phyloP scores from a whole-genome alignment of 92 coral and sea anemone species.

The Epizoanthus scotinus region DNA sequence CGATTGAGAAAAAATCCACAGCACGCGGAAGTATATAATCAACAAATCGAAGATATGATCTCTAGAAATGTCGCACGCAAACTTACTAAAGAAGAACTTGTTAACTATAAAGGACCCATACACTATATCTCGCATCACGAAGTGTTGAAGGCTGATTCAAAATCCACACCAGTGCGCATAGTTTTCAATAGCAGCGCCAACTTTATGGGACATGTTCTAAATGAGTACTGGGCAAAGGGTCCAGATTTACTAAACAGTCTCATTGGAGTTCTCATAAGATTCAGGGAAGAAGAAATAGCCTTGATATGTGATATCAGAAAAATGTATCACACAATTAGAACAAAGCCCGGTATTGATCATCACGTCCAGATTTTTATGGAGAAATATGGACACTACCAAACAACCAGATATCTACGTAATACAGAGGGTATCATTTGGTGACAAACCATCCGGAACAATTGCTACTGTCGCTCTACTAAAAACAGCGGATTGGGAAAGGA shows the following conservation, averaged over 20 bases:
- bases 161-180: conserved; percentile 53
- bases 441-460: conserved; percentile 37
- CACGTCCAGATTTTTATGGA: conserved; percentile 44
- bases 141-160: conserved; percentile 53
- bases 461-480: conserved; percentile 42
- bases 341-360: neutral
- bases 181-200: conserved; percentile 57
- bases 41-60: conserved; percentile 53
- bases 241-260: conserved; percentile 44
- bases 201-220: conserved; percentile 52
- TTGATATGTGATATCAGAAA: conserved; percentile 39
- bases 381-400: conserved; percentile 29
- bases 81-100: conserved; percentile 41
- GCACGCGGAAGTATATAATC: conserved; percentile 43
- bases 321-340: conserved; percentile 35
- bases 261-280: conserved; percentile 46
- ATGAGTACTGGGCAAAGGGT: conserved; percentile 54
- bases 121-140: conserved; percentile 63
- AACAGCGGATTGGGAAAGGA: conserved; percentile 19
- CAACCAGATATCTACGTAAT: conserved; percentile 46
- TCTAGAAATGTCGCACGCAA: conserved; percentile 45
- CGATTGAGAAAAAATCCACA: conserved; percentile 34
- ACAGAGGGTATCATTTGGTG: conserved; percentile 48
- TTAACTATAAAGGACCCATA: conserved; percentile 48
- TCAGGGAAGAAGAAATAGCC: conserved; percentile 44